Evolutionary conservation across 2,113 vertebrate species (phyloP).

Genomic region (Ceyx cyanopectus): DNA sequence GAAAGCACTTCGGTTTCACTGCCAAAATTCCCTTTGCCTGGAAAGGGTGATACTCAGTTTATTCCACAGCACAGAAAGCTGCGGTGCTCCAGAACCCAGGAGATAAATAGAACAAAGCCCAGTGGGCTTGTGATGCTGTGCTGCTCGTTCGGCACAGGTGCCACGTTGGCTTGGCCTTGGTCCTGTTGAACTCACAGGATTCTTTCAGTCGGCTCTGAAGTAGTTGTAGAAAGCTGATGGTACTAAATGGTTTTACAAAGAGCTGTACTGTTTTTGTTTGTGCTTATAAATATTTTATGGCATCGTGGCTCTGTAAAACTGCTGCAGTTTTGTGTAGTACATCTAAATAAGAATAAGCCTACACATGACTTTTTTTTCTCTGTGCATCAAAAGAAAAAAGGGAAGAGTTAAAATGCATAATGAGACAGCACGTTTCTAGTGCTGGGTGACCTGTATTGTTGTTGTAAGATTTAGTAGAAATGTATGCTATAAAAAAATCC

Average conservation of each 20-base stretch:
- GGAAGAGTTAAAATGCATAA: conserved; percentile 22
- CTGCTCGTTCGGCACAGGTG: background rate
- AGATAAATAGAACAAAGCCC: background rate
- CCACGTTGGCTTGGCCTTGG: background rate
- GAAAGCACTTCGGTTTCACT: background rate
- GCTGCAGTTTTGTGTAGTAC: background rate
- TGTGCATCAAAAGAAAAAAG: background rate
- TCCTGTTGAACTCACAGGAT: background rate
- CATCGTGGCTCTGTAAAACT: background rate
- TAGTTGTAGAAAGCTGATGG: background rate
- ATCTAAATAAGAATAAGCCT: background rate
- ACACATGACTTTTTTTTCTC: background rate
- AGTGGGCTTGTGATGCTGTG: background rate
- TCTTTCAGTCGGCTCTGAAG: background rate
- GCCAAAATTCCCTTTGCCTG: background rate
- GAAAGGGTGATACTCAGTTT: background rate
- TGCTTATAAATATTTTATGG: conserved; percentile 41
- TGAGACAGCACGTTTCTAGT: background rate
- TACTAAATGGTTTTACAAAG: conserved; percentile 12
- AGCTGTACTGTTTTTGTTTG: conserved; percentile 25
- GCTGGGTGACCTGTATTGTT: conserved; percentile 4
- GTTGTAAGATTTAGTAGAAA: background rate
- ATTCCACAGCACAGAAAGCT: background rate
- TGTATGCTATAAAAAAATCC: background rate
- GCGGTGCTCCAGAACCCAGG: background rate